phyloP scores from a whole-genome alignment of 2,113 vertebrate genomes.

The Anguilla rostrata region DNA sequence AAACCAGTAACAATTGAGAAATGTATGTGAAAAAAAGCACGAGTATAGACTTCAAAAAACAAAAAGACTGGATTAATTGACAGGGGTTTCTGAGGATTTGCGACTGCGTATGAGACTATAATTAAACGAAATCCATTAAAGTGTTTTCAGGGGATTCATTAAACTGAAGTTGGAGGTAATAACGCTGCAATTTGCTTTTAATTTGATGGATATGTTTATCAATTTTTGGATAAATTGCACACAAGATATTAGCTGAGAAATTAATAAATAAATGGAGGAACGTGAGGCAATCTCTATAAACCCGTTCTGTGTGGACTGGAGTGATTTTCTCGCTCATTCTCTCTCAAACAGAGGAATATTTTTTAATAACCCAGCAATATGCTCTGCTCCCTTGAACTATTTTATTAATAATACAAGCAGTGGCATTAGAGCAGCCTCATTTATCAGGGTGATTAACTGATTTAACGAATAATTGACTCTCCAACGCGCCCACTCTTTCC shows the following conservation, averaged over 20 bases:
- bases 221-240: constrained; percentile 7
- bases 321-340: neutral
- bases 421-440: neutral
- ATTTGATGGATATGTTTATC: constrained; percentile 11
- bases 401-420: constrained; percentile 4
- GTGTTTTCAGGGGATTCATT: constrained; percentile 9
- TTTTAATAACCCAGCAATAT: constrained; percentile 4
- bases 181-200: constrained; percentile 1
- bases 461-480: neutral
- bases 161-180: constrained; percentile 9
- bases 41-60: neutral
- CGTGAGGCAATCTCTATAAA: neutral
- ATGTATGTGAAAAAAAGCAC: neutral
- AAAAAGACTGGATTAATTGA: neutral
- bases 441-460: neutral
- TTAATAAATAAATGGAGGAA: neutral
- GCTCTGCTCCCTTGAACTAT: neutral
- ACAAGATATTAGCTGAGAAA: constrained; percentile 8
- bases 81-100: neutral
- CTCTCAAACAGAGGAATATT: neutral
- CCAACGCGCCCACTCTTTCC: neutral
- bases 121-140: constrained; percentile 11
- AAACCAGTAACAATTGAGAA: neutral
- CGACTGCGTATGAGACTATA: neutral
- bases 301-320: neutral